Conservation (phyloP, 2,888 invertebrate genomes). For the Mythimna impura region DNA sequence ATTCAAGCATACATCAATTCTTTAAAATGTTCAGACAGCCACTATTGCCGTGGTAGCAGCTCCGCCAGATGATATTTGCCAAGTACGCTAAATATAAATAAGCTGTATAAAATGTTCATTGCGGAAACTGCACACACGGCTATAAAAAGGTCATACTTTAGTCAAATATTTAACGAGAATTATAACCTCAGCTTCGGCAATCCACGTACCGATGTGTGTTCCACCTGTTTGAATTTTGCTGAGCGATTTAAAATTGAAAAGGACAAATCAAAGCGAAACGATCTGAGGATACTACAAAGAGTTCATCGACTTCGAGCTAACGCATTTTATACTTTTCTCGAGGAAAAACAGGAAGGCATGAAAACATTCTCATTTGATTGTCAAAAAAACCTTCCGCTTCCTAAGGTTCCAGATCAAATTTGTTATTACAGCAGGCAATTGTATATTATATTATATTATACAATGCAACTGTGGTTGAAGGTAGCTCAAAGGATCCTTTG, state of each 20-base stretch:
- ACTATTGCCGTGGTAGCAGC: too few species aligned
- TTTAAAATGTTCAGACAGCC: too few species aligned
- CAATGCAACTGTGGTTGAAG: slow-evolving; percentile 54
- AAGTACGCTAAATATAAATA: slow-evolving; percentile 1
- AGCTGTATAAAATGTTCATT: slow-evolving; percentile 13
- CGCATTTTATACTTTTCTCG: slow-evolving; percentile 61
- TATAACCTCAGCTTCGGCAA: slow-evolving; percentile 12
- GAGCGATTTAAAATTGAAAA: slow-evolving; percentile 64
- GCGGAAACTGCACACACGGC: slow-evolving; percentile 4
- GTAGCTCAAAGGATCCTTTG: slow-evolving; percentile 10
- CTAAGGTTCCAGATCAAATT: slow-evolving; percentile 63
- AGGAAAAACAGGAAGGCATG: slow-evolving; percentile 51
- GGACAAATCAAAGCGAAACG: slow-evolving; percentile 50
- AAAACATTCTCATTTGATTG: slow-evolving; percentile 56
- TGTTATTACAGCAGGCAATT: slow-evolving; percentile 50
- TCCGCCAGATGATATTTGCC: too few species aligned
- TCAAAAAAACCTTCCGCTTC: slow-evolving; percentile 40
- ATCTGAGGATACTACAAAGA: slow-evolving; percentile 56
- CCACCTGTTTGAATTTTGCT: slow-evolving; percentile 61
- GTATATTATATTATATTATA: too few species aligned
- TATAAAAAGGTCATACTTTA: slow-evolving; percentile 3
- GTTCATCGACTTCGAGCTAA: slow-evolving; percentile 60
- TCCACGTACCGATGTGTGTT: slow-evolving; percentile 63
- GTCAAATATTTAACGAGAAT: slow-evolving; percentile 9
- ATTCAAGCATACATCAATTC: too few species aligned